Evolutionary conservation across 2,113 vertebrate species (phyloP), one percentile per base, ranked within the genome.

Genomic region (Pan troglodytes): DNA sequence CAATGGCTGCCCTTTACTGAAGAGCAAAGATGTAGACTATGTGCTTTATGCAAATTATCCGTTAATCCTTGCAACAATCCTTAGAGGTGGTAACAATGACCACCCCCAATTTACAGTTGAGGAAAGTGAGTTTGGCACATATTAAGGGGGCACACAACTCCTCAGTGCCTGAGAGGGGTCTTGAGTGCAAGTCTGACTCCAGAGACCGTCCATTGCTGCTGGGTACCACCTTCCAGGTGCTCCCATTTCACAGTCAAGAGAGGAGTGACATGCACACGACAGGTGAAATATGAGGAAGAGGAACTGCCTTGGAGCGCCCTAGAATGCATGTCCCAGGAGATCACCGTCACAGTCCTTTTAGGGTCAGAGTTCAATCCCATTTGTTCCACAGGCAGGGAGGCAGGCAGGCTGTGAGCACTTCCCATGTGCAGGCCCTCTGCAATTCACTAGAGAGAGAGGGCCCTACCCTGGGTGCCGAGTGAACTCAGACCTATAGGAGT

Each of bases 391-490:
- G 16, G 11, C 1, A 22, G 59, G 68, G 20, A 55, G 13, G 27
- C 20, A 10, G 16, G 11, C 1, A 27, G 70, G 75, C 25, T 64
- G 14, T 75, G 8, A 57, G 61, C 4, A 4, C 7, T 48, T 32
- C 57, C n/a, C 17, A 23, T 0, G 4, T 1, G 1, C 27, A 57
- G 43, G 64, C 6, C 11, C 40, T 40, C 0, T 23, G 22, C 35
- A 84, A 35, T 5, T 86, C 20, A 43, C 35, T 20, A 8, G 8
- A n/a, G 67, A 68, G 38, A 72, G 55, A 10, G 9, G 2, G 12
- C 6, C n/a, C 76, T 38, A 50, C 6, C 18, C 20, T 30, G 0
- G 1, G 18, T 35, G 8, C 35, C 27, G 1, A 3, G 57, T 70
- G 76, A 57, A 80, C 22, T 55, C 57, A 25, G 52, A n/a, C 48